A percentile compares a stretch with the other conserved stretches of the same genome.
Conservation (phyloP, 2,888 invertebrate genomes). For the Cantharis lateralis region DNA sequence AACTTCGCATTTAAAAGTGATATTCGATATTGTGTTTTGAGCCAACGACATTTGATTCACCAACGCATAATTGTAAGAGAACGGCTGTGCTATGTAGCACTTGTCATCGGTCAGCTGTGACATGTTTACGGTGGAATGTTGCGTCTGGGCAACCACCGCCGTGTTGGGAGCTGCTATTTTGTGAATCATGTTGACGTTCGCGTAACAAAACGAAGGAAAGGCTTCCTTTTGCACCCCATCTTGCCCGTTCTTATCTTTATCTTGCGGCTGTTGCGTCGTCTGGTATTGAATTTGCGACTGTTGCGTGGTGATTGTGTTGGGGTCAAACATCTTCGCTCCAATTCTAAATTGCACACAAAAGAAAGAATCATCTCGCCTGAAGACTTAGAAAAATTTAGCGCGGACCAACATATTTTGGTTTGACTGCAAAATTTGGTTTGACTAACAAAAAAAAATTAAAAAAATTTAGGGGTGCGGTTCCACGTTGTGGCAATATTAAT, state of each 20-base stretch:
- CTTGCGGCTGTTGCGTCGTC: slow-evolving; percentile 48
- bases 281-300: slow-evolving; percentile 53
- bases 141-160: slow-evolving; percentile 42
- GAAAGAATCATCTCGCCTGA: neutral
- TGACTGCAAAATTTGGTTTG: neutral
- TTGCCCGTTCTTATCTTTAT: slow-evolving; percentile 45
- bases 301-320: slow-evolving; percentile 55
- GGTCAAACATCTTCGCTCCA: slow-evolving; percentile 52
- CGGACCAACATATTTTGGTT: neutral
- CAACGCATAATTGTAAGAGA: slow-evolving; percentile 81
- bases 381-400: neutral
- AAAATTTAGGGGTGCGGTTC: slow-evolving; percentile 20
- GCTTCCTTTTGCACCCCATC: slow-evolving; percentile 54
- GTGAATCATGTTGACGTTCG: slow-evolving; percentile 70
- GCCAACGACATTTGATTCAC: slow-evolving; percentile 83
- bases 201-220: slow-evolving; percentile 73
- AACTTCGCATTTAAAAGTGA: slow-evolving; percentile 87
- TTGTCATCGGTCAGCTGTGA: slow-evolving; percentile 73
- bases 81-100: slow-evolving; percentile 76
- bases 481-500: neutral
- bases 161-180: slow-evolving; percentile 56
- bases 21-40: slow-evolving; percentile 77
- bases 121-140: slow-evolving; percentile 65
- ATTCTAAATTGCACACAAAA: neutral
- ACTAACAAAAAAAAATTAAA: neutral